Conservation (phyloP, 2,113 vertebrate species). For the Rhinoptilus africanus region DNA sequence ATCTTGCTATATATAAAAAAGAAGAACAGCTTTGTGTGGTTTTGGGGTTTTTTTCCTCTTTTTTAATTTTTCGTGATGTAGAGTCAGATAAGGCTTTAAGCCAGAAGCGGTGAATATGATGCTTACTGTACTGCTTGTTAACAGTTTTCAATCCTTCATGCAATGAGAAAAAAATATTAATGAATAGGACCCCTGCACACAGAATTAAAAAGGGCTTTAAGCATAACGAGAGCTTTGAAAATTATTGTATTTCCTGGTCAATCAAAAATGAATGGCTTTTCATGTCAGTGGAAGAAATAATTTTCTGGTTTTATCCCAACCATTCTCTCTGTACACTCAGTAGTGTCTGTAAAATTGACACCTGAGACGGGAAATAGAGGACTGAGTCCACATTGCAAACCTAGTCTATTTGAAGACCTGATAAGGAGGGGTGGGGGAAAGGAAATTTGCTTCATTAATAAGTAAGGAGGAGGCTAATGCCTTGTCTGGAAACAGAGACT, state of each 20-base stretch:
- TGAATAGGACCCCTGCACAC: background rate
- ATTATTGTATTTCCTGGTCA: background rate
- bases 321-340: background rate
- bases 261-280: background rate
- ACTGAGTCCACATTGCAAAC: background rate
- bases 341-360: background rate
- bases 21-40: background rate
- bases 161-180: background rate
- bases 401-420: background rate
- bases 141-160: background rate
- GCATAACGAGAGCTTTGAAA: background rate
- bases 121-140: background rate
- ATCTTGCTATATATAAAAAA: background rate
- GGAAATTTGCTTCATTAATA: background rate
- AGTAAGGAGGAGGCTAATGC: background rate
- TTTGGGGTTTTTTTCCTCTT: background rate
- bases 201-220: background rate
- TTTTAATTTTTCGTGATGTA: background rate
- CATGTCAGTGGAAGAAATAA: background rate
- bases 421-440: fast-evolving
- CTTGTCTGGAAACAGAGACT: background rate
- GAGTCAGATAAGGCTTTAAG: background rate
- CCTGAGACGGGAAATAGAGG: background rate
- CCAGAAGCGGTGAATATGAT: background rate
- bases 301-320: background rate